These are phyloP conservation scores for Nycteola revayana DNA, from an alignment of 2,888 invertebrate species.

Conservation along the genomic window DNA sequence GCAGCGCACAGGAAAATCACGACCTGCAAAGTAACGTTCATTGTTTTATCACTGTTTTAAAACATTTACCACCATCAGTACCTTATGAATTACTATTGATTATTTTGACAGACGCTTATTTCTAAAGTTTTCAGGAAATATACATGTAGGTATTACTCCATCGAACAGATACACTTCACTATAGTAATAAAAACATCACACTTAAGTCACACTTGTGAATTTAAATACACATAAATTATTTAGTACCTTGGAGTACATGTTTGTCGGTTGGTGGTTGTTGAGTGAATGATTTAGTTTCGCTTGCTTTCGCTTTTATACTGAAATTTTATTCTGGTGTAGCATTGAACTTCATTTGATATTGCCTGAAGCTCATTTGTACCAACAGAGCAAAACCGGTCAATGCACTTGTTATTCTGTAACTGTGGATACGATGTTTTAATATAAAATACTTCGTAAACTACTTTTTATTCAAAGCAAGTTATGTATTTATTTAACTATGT, in stretches of 20 bases:
- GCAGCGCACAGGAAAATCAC: slow-evolving; percentile 80
- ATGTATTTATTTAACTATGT: no score
- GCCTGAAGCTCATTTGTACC: no score
- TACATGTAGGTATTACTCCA: not conserved
- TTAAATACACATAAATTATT: not conserved
- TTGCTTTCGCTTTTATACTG: slow-evolving; percentile 67
- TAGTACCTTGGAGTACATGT: slow-evolving; percentile 74
- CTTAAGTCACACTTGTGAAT: not conserved
- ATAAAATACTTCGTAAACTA: no score
- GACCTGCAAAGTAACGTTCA: slow-evolving; percentile 48
- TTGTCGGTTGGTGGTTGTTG: slow-evolving; percentile 55
- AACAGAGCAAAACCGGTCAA: no score
- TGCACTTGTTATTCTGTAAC: no score
- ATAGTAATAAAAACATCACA: not conserved
- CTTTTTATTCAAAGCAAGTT: no score
- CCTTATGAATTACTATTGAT: no score
- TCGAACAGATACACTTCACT: not conserved
- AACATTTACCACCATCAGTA: no score
- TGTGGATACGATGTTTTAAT: no score
- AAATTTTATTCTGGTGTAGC: slow-evolving; percentile 54
- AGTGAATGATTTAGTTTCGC: slow-evolving; percentile 57
- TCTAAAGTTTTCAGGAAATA: no score
- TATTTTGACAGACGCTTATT: no score
- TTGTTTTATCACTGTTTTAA: no score
- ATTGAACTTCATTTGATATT: slow-evolving; percentile 42